Evolutionary conservation across 2,888 invertebrate species (phyloP).

Genomic region (Eilema depressum): DNA sequence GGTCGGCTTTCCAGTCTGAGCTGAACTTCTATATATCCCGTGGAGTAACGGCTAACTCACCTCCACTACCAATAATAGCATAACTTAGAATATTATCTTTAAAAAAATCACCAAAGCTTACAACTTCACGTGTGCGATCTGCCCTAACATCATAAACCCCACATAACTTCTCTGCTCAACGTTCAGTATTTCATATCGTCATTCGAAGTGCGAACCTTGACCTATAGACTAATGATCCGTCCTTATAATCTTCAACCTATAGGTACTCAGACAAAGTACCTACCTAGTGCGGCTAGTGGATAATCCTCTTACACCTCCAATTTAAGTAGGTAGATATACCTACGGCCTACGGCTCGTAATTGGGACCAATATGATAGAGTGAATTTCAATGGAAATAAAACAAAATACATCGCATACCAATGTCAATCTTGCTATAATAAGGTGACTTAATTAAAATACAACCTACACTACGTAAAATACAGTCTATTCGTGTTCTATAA

Average conservation of each 20-base stretch:
- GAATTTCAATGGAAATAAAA: neutral
- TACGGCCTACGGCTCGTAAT: neutral
- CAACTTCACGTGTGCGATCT: neutral
- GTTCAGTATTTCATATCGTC: neutral
- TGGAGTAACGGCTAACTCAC: no score
- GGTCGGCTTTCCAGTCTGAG: no score
- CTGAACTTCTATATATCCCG: no score
- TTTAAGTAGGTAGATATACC: no score
- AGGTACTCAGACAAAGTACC: neutral
- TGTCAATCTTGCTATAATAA: neutral
- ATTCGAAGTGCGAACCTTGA: neutral
- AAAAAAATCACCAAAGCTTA: no score
- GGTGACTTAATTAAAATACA: neutral
- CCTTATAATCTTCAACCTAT: neutral
- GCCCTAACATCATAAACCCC: neutral
- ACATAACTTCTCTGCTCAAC: neutral
- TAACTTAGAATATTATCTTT: no score
- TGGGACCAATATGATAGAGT: neutral
- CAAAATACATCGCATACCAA: neutral
- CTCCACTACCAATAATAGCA: no score
- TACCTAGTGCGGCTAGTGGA: neutral
- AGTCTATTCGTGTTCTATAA: slow-evolving; percentile 65
- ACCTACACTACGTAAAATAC: neutral
- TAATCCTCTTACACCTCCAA: slow-evolving; percentile 1
- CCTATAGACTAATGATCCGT: slow-evolving; percentile 1